phyloP scores from a whole-genome alignment of 2,113 vertebrate species.

The Phalacrocorax pelagicus region DNA sequence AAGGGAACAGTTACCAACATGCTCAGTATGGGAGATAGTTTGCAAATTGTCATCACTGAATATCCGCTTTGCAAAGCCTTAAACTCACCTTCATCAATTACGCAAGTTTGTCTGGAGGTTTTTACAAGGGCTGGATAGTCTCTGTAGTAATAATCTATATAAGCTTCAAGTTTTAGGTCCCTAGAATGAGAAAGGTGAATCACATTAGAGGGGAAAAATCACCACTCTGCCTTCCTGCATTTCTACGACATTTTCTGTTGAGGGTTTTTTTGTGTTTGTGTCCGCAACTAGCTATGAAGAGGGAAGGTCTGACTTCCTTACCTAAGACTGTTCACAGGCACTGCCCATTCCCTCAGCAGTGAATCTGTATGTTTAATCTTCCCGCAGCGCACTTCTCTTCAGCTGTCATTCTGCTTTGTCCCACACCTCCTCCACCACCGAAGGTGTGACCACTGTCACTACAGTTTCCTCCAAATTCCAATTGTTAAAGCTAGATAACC shows the following conservation, averaged over 20 bases:
- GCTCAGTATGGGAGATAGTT: not conserved
- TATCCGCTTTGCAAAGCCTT: not conserved
- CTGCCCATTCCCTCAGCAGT: not conserved
- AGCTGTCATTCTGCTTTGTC: not conserved
- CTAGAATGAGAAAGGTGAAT: slow-evolving; percentile 70
- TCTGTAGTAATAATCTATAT: slow-evolving; percentile 93
- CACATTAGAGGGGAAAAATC: not conserved
- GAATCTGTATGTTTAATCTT: not conserved
- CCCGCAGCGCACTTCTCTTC: not conserved
- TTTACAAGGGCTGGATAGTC: slow-evolving; percentile 90
- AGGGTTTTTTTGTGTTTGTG: not conserved
- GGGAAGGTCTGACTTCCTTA: not conserved
- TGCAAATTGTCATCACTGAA: not conserved
- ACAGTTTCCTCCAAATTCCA: not conserved
- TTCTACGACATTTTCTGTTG: not conserved
- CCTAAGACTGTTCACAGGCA: too few species aligned
- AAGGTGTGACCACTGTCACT: not conserved
- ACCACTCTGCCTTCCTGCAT: not conserved
- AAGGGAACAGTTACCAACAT: not conserved
- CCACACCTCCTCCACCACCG: not conserved
- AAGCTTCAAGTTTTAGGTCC: slow-evolving; percentile 89
- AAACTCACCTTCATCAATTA: slow-evolving; percentile 86
- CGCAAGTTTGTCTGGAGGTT: slow-evolving; percentile 81
- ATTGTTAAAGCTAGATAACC: not conserved
- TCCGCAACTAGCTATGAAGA: not conserved